Evolutionary conservation across 2,888 invertebrate genomes (phyloP).

Genomic region (Limnephilus auricula): DNA sequence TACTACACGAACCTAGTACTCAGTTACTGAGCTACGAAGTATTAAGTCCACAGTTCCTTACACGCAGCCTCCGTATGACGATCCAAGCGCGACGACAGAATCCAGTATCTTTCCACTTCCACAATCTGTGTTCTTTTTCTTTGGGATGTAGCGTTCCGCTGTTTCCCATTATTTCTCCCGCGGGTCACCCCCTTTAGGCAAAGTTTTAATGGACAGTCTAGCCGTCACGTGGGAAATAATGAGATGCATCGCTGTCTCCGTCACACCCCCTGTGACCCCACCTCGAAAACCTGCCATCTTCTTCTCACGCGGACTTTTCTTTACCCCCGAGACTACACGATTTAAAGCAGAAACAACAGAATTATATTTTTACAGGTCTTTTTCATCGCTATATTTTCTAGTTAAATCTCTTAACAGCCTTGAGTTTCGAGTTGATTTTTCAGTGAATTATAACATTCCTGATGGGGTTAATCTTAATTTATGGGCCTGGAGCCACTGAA

Average conservation of each 20-base stretch:
- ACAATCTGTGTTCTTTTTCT: slow-evolving; percentile 8
- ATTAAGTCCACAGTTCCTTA: background rate
- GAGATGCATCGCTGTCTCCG: slow-evolving; percentile 53
- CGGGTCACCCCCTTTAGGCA: slow-evolving; percentile 10
- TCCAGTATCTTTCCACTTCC: slow-evolving; percentile 17
- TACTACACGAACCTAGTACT: background rate
- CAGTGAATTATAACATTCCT: background rate
- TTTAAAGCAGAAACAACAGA: background rate
- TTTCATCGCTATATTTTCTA: background rate
- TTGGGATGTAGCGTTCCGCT: background rate
- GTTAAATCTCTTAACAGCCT: background rate
- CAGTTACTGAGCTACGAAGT: background rate
- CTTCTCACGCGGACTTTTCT: background rate
- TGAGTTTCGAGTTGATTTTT: background rate
- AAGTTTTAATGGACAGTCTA: slow-evolving; percentile 66
- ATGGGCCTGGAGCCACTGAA: background rate
- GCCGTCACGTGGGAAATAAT: slow-evolving; percentile 63
- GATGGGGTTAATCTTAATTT: background rate
- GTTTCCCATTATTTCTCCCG: slow-evolving; percentile 8
- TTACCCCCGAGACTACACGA: background rate
- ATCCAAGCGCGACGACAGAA: background rate
- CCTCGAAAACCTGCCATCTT: slow-evolving; percentile 8
- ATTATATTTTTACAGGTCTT: background rate
- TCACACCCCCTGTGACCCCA: background rate
- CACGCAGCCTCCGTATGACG: background rate